These are phyloP conservation scores for Aricia agestis DNA, from an alignment of 1,140 invertebrate species.

Conservation along the genomic window DNA sequence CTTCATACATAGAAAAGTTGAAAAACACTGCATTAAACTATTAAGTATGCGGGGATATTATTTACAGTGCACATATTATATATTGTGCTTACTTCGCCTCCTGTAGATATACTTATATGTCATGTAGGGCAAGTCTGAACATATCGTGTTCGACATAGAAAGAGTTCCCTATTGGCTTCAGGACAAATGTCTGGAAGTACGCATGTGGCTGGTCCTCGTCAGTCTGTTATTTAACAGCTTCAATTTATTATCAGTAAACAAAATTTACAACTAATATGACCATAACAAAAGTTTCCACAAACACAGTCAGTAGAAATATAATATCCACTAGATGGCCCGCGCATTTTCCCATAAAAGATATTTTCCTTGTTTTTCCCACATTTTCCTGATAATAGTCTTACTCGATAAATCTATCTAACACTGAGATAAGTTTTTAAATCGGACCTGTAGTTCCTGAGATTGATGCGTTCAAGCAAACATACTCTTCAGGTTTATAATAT, in stretches of 20 bases:
- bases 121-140: conserved; percentile 91
- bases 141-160: conserved; percentile 95
- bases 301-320: too few relatives aligned
- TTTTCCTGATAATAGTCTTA: too few relatives aligned
- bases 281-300: too few relatives aligned
- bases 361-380: too few relatives aligned
- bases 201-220: conserved; percentile 94
- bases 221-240: conserved; percentile 79
- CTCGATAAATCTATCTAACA: too few relatives aligned
- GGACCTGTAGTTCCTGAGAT: too few relatives aligned
- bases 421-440: too few relatives aligned
- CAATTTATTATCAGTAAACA: not conserved
- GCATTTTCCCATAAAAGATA: too few relatives aligned
- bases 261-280: too few relatives aligned
- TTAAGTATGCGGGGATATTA: conserved; percentile 13
- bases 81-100: conserved; percentile 40
- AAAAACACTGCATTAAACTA: not conserved
- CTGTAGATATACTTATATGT: conserved; percentile 74
- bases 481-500: too few relatives aligned
- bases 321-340: too few relatives aligned
- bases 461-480: too few relatives aligned
- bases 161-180: conserved; percentile 89
- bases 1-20: not conserved
- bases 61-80: conserved; percentile 31
- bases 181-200: conserved; percentile 93